Conservation (phyloP, 2,113 vertebrate genomes). For the Cyanocitta stelleri region DNA sequence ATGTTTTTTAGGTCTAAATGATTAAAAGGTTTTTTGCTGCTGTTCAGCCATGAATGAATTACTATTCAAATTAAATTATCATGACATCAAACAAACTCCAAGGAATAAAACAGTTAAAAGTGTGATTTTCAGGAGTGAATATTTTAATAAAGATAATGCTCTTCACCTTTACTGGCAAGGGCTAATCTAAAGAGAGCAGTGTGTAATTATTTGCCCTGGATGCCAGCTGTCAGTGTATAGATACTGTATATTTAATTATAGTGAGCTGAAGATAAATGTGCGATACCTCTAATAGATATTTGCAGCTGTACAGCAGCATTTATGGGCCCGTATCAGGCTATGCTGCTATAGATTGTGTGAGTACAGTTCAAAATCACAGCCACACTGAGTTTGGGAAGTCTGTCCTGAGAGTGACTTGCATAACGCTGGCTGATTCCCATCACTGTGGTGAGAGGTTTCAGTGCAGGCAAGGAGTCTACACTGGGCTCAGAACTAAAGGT, state of each 20-base stretch:
- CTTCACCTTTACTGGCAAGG: not conserved
- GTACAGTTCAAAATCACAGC: not conserved
- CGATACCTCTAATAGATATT: not conserved
- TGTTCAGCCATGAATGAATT: not conserved
- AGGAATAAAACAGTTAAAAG: not conserved
- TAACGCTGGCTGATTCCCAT: rapidly evolving
- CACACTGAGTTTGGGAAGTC: not conserved
- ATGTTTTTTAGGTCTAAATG: not conserved
- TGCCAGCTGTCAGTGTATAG: not conserved
- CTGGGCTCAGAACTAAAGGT: not conserved
- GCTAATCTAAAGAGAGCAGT: not conserved
- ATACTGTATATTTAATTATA: not conserved
- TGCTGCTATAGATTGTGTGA: not conserved
- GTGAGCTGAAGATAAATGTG: not conserved
- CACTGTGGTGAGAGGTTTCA: rapidly evolving
- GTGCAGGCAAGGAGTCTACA: not conserved
- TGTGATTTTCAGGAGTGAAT: not conserved
- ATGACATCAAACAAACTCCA: not conserved
- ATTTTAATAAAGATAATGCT: not conserved
- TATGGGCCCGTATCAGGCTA: not conserved
- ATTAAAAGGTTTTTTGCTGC: not conserved
- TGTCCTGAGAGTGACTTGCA: not conserved
- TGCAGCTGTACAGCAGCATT: not conserved
- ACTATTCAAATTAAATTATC: not conserved
- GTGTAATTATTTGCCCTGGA: not conserved